phyloP scores from a whole-genome alignment of 2,888 invertebrate genomes.

The Isotomurus palustris region DNA sequence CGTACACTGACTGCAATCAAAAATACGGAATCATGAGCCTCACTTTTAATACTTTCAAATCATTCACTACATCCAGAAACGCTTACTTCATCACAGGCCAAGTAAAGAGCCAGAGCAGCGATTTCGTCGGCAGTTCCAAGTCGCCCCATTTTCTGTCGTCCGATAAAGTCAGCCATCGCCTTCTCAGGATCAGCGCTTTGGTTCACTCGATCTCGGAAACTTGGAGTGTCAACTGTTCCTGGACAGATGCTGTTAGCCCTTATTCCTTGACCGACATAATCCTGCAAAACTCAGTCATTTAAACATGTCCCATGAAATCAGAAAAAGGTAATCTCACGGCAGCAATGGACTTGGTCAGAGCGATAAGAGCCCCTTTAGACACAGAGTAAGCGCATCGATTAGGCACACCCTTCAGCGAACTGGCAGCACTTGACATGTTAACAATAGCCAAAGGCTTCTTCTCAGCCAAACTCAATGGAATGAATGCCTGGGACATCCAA shows the following conservation, averaged over 20 bases:
- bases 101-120: conserved; percentile 46
- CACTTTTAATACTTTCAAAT: too few relatives aligned
- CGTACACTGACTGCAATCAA: conserved; percentile 43
- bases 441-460: conserved; percentile 42
- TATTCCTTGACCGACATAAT: conserved; percentile 46
- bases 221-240: conserved; percentile 46
- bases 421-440: conserved; percentile 48
- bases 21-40: neutral
- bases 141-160: conserved; percentile 47
- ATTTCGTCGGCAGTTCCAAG: conserved; percentile 48
- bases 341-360: conserved; percentile 47
- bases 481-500: conserved; percentile 46
- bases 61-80: neutral
- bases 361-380: conserved; percentile 48
- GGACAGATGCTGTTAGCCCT: conserved; percentile 47
- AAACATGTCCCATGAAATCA: too few relatives aligned
- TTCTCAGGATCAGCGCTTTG: conserved; percentile 38
- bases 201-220: conserved; percentile 40
- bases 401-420: conserved; percentile 45
- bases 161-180: conserved; percentile 45
- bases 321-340: too few relatives aligned
- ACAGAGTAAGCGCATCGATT: conserved; percentile 47
- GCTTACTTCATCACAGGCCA: conserved; percentile 47
- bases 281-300: conserved; percentile 19
- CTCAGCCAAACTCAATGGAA: conserved; percentile 43